A percentile compares a stretch with the other conserved stretches of the same genome.
Evolutionary conservation across 2,797 vertebrate species (phyloP).

Genomic region (Leuciscus waleckii): DNA sequence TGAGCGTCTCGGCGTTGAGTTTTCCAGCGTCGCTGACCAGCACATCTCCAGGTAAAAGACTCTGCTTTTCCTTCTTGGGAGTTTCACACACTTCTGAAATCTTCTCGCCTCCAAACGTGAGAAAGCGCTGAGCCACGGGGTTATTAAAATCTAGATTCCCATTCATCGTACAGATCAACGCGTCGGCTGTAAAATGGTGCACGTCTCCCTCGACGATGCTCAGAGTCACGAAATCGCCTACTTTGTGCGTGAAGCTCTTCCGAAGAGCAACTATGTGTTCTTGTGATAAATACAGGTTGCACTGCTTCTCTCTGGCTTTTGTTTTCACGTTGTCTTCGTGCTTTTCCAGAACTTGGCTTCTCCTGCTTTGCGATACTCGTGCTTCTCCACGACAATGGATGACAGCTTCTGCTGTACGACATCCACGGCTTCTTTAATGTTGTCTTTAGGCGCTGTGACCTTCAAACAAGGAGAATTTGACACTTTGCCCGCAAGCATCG

Average conservation of each 20-base stretch:
- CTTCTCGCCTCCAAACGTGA: slow-evolving; percentile 55
- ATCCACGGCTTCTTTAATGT: slow-evolving; percentile 53
- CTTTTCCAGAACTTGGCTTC: slow-evolving; percentile 65
- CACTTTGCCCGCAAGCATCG: slow-evolving; percentile 37
- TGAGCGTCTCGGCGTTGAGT: slow-evolving; percentile 54
- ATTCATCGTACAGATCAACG: slow-evolving; percentile 59
- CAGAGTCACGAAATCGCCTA: slow-evolving; percentile 49
- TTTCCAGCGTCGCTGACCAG: slow-evolving; percentile 47
- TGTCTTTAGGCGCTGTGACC: slow-evolving; percentile 62
- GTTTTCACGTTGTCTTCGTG: slow-evolving; percentile 56
- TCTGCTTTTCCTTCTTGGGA: slow-evolving; percentile 53
- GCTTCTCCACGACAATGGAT: slow-evolving; percentile 54
- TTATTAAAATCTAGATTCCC: slow-evolving; percentile 54
- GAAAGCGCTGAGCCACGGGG: slow-evolving; percentile 52
- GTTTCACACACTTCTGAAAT: slow-evolving; percentile 44
- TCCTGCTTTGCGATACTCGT: slow-evolving; percentile 63
- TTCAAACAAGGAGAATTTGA: slow-evolving; percentile 54
- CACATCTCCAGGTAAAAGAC: slow-evolving; percentile 54
- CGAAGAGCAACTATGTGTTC: background rate
- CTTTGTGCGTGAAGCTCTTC: slow-evolving; percentile 49
- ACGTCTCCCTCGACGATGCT: slow-evolving; percentile 54
- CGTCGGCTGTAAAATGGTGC: slow-evolving; percentile 50
- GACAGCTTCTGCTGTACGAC: slow-evolving; percentile 47
- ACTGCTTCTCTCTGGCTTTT: slow-evolving; percentile 55
- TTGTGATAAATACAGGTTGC: slow-evolving; percentile 55